Conservation (phyloP, 2,797 vertebrate species). For the Pipistrellus kuhlii region DNA sequence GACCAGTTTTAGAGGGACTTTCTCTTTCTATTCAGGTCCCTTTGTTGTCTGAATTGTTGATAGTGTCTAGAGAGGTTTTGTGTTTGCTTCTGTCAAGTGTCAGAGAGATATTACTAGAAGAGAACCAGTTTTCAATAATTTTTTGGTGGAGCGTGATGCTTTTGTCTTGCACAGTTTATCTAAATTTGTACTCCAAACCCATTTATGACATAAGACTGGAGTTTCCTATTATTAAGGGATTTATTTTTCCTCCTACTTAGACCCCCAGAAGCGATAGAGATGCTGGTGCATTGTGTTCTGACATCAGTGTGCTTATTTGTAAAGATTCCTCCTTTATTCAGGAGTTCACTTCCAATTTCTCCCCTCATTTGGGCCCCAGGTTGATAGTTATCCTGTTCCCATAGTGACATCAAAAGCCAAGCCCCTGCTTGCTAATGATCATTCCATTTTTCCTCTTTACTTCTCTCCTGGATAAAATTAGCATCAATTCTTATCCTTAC, state of each 20-base stretch:
- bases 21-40: background rate
- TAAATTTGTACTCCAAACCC: background rate
- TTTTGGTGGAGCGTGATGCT: background rate
- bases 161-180: constrained; percentile 5
- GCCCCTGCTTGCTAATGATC: background rate
- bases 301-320: background rate
- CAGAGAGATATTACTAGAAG: background rate
- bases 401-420: background rate
- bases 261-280: background rate
- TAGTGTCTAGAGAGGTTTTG: constrained; percentile 32
- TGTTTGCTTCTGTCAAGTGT: constrained; percentile 37
- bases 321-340: constrained; percentile 22
- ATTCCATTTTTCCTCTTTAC: background rate
- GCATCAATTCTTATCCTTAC: background rate
- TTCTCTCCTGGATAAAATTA: background rate
- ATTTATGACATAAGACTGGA: background rate
- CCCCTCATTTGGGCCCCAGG: background rate
- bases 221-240: background rate
- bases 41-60: background rate
- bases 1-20: background rate
- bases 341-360: background rate
- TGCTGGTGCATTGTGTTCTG: background rate
- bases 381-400: background rate
- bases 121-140: background rate
- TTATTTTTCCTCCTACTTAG: background rate